Evolutionary conservation across 2,797 vertebrate genomes (phyloP), one percentile per base, ranked within the genome.

Genomic region (Rhabdomys pumilio): DNA sequence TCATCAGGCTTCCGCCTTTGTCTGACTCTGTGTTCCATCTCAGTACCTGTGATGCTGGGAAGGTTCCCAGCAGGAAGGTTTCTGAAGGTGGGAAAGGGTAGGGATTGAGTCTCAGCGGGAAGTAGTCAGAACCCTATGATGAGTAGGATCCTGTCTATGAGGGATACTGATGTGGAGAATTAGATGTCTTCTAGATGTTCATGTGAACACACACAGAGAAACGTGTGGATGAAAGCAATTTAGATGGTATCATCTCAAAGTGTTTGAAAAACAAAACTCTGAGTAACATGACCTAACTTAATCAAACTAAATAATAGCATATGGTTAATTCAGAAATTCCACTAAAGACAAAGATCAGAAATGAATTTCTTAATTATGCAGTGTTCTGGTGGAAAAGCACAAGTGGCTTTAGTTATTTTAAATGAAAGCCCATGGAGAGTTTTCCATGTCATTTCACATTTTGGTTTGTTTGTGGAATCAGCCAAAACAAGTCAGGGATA

Each of bases 331-430:
- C 3, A 44, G 14, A 69, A 79, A 61, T 82, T 94, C 61, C 81
- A 53, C n/a, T 79, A 73, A 88, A 44, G 77, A 63, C 38, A 76
- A 38, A 79, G 61, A 63, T 10, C 80, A 76, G 63, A 93, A 14
- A 61, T 7, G 34, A 4, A 24, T 7, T 26, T 59, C 59, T 76
- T n/a, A 6, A 34, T 65, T n/a, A 3, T 41, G 9, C 13, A 61
- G 44, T 50, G 41, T 76, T 69, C 4, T 63, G 20, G 26, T 91
- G 26, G 20, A 55, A 88, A 94, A 90, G 34, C 55, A 31, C 31
- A 2, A 53, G 41, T 77, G n/a, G 38, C 59, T 91, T 94, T 77
- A 63, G 26, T 79, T 57, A n/a, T 29, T 92, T 82, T 86, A 73
- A 14, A 67, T 67, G 67, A 82, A 95, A 8, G 13, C 7, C 72